A percentile compares a stretch with the other conserved stretches of the same genome.
phyloP scores from a whole-genome alignment of 2,113 vertebrate genomes.

The Clarias batrachus region DNA sequence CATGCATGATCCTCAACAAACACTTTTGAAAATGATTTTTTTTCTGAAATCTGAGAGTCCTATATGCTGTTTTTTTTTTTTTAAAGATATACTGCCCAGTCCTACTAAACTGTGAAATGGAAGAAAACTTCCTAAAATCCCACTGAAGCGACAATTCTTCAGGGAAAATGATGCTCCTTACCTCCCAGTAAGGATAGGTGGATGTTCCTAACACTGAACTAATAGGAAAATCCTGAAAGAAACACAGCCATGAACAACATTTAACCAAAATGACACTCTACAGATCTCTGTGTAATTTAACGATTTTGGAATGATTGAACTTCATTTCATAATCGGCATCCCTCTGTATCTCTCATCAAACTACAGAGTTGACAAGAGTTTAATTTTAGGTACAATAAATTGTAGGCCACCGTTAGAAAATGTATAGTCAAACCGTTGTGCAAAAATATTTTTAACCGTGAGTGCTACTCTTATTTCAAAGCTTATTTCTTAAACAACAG shows the following conservation, averaged over 20 bases:
- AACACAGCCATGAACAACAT: not conserved
- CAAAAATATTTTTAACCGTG: conserved; percentile 31
- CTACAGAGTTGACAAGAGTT: not conserved
- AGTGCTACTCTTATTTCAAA: conserved; percentile 30
- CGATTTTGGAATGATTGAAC: conserved; percentile 9
- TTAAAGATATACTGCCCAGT: not conserved
- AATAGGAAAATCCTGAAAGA: conserved; percentile 10
- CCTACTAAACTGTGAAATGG: not conserved
- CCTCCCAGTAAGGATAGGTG: not conserved
- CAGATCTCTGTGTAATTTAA: not conserved
- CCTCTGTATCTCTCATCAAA: not conserved
- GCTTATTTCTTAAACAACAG: conserved; percentile 30
- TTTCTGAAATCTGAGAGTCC: not conserved
- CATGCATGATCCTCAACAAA: not conserved
- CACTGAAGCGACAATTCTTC: not conserved
- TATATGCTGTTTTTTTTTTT: not conserved
- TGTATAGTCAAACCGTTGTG: conserved; percentile 39
- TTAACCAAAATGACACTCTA: not conserved
- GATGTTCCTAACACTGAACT: not conserved
- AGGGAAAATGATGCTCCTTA: not conserved
- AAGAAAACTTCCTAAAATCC: not conserved
- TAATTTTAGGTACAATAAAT: conserved; percentile 1
- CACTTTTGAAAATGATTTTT: not conserved
- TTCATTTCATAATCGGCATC: not conserved
- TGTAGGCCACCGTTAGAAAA: conserved; percentile 9